Percentiles rank a stretch among this genome's conserved stretches.
Evolutionary conservation across 2,888 invertebrate species (phyloP).

Genomic region (Pyrochroa serraticornis): DNA sequence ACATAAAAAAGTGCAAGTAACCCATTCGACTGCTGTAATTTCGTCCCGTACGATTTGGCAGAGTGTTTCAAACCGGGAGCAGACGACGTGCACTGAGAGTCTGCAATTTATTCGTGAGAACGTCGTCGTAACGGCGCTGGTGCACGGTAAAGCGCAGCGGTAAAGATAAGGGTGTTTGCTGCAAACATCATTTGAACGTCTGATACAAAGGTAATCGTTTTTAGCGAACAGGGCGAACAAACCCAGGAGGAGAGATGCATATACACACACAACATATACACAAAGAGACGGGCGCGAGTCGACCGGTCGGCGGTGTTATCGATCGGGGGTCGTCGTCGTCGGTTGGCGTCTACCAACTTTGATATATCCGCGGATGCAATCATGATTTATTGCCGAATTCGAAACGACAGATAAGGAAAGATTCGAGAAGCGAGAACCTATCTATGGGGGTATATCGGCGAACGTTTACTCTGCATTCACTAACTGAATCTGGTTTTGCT

Average conservation of each 20-base stretch:
- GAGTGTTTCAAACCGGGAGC: too few species aligned
- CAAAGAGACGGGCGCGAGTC: conserved; percentile 30
- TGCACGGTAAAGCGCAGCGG: conserved; percentile 28
- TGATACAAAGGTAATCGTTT: conserved; percentile 44
- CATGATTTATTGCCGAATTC: conserved; percentile 45
- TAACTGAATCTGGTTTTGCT: too few species aligned
- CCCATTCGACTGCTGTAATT: too few species aligned
- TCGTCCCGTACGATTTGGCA: too few species aligned
- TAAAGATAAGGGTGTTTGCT: conserved; percentile 40
- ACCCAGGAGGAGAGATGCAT: conserved; percentile 21
- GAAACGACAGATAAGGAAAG: conserved; percentile 36
- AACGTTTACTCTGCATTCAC: too few species aligned
- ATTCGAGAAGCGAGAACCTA: conserved; percentile 9
- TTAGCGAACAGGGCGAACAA: conserved; percentile 37
- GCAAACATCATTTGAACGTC: conserved; percentile 42
- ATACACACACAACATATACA: conserved; percentile 11
- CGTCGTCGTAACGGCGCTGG: conserved; percentile 22
- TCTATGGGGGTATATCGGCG: too few species aligned
- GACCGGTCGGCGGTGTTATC: conserved; percentile 30
- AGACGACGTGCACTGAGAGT: too few species aligned
- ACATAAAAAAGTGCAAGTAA: too few species aligned
- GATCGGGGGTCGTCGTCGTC: conserved; percentile 26
- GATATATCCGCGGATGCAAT: conserved; percentile 31
- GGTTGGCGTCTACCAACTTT: conserved; percentile 20
- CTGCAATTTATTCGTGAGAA: conserved; percentile 29